Base-by-base conservation (phyloP, 2,113 vertebrate genomes). In the Onychorhynchus coronatus region DNA sequence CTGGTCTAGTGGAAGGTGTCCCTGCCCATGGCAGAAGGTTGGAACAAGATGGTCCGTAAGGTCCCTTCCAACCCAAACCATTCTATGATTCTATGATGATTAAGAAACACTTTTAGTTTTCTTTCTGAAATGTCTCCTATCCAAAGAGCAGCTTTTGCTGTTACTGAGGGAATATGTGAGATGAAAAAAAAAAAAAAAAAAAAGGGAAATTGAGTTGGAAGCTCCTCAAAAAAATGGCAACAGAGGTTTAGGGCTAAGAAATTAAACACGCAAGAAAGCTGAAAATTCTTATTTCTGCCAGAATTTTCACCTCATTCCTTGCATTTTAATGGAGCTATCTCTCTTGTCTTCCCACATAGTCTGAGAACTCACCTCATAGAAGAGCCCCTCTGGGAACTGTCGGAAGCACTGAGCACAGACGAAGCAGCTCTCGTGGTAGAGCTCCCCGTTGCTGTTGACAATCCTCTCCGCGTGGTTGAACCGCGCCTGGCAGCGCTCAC, bases 381-480 rank as follows among this genome's bases (percentile, higher is more conserved):
- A 98, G 86, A 98, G 98, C 21, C 98, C 98, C 41, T 98, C 98
- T 0, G 98, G 98, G 86, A 98, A 98, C 14, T 97, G 98, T 22
- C 97, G 97, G 53, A 98, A 98, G 84, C 98, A 98, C 95, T 98
- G 98, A 8, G 98, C 98, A 2, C 98, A 98, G 74, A 98, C 98
- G 4, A 98, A 98, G 97, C 98, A 98, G 66, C 96, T 96, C 73
- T 98, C 98, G 0, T 98, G 98, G 30, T 97, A 98, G 17, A 98
- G 97, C 33, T 98, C 97, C 66, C 98, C 98, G 0, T 96, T 98
- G 95, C 98, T 98, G 95, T 98, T 98, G 33, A 98, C 97, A 2
- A 98, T 98, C 76, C 98, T 92, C 89, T 98, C 98, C 0, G 98
- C 80, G 1, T 98, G 98, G 21, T 96, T 85, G 4, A 98, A 98